A percentile compares a stretch with the other conserved stretches of the same genome.
phyloP scores from a whole-genome alignment of 2,113 vertebrate species.

The Entosphenus tridentatus region DNA sequence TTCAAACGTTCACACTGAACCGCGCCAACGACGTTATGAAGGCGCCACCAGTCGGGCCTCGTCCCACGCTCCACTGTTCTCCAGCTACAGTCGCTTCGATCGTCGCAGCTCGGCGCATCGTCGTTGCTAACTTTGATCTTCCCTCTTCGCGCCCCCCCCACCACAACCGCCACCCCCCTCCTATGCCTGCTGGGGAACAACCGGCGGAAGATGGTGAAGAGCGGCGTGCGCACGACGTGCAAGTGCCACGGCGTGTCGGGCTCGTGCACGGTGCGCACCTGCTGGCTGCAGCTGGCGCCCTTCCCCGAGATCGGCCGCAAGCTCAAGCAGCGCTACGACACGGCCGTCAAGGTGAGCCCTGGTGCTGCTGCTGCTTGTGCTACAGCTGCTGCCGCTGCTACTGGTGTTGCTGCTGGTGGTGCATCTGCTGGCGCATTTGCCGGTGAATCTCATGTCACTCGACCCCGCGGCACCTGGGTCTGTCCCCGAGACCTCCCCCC shows the following conservation, averaged over 20 bases:
- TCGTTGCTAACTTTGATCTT: neutral
- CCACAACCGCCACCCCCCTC: conserved; percentile 8
- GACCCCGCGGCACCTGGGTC: no score
- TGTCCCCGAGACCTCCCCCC: no score
- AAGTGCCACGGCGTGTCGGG: conserved; percentile 93
- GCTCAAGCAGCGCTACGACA: conserved; percentile 67
- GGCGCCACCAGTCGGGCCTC: neutral
- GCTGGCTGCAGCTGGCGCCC: conserved; percentile 87
- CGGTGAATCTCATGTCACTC: no score
- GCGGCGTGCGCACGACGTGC: conserved; percentile 78
- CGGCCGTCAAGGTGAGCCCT: conserved; percentile 26
- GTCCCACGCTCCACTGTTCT: neutral
- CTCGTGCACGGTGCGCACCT: conserved; percentile 75
- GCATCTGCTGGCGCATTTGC: no score
- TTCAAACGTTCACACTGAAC: no score
- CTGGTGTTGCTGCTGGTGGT: no score
- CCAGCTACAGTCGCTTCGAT: no score
- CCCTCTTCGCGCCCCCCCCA: conserved; percentile 5
- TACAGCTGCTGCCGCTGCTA: no score
- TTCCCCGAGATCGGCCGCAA: conserved; percentile 68
- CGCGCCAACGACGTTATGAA: neutral
- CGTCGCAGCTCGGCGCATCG: no score
- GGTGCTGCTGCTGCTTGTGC: no score
- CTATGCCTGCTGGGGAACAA: no score
- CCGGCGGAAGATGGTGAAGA: conserved; percentile 52